A percentile compares a stretch with the other conserved stretches of the same genome.
Conservation (phyloP, 1,140 invertebrate species). For the Camponotus pennsylvanicus region DNA sequence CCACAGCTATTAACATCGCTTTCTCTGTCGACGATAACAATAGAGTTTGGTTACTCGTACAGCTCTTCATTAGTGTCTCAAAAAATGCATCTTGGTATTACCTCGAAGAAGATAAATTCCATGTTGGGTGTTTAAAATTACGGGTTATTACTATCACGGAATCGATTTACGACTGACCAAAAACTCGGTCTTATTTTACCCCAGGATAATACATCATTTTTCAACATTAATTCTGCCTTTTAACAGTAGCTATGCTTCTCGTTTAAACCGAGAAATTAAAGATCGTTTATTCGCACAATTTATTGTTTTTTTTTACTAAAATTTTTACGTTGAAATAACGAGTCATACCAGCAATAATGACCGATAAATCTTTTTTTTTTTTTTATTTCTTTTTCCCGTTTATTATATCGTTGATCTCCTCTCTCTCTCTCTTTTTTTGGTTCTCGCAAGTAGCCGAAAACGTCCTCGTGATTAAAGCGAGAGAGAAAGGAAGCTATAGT, state of each 20-base stretch:
- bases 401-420: not conserved
- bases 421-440: not conserved
- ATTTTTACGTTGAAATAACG: slow-evolving; percentile 21
- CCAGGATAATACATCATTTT: slow-evolving; percentile 49
- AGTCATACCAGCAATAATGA: not conserved
- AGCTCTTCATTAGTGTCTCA: slow-evolving; percentile 45
- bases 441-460: not conserved
- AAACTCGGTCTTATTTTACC: slow-evolving; percentile 35
- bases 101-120: slow-evolving; percentile 46
- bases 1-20: slow-evolving; percentile 39
- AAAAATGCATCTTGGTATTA: slow-evolving; percentile 35
- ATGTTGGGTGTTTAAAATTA: slow-evolving; percentile 32
- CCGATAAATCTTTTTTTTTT: too few relatives aligned
- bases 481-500: not conserved
- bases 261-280: slow-evolving; percentile 32
- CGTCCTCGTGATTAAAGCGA: slow-evolving; percentile 13
- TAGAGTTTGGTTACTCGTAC: slow-evolving; percentile 26
- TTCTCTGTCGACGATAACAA: slow-evolving; percentile 38
- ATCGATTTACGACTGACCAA: slow-evolving; percentile 52
- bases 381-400: not conserved
- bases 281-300: slow-evolving; percentile 1
- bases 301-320: not conserved
- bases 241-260: slow-evolving; percentile 19
- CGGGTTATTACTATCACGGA: slow-evolving; percentile 49
- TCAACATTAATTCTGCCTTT: slow-evolving; percentile 39